phyloP scores from a whole-genome alignment of 2,113 vertebrate genomes.

The Kryptolebias marmoratus region DNA sequence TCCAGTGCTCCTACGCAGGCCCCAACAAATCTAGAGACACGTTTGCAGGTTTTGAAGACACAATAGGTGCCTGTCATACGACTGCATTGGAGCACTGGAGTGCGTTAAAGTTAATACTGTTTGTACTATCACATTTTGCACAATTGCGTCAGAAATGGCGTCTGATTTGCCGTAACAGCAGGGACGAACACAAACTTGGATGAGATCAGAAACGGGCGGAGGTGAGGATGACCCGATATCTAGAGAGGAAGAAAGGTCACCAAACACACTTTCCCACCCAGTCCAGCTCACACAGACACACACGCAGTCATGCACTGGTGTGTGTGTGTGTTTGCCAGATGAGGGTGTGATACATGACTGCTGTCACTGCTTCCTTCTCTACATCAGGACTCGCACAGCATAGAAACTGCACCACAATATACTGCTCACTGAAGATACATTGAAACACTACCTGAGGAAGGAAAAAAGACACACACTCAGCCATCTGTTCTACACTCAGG shows the following conservation, averaged over 20 bases:
- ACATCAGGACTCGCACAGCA: constrained; percentile 44
- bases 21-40: no score
- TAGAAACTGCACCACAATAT: constrained; percentile 42
- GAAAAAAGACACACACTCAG: neutral
- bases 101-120: no score
- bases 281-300: constrained; percentile 38
- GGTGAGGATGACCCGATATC: constrained; percentile 57
- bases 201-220: constrained; percentile 53
- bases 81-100: no score
- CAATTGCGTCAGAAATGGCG: neutral
- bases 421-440: constrained; percentile 21
- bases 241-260: constrained; percentile 71
- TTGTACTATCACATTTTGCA: neutral
- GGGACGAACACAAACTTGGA: constrained; percentile 18
- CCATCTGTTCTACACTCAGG: constrained; percentile 42
- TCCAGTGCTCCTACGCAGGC: no score
- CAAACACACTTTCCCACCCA: constrained; percentile 67
- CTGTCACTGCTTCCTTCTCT: constrained; percentile 64
- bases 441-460: constrained; percentile 45
- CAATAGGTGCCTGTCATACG: no score
- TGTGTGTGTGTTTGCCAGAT: constrained; percentile 53
- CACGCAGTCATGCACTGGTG: constrained; percentile 50
- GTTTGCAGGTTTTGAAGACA: no score
- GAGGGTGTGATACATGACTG: constrained; percentile 70
- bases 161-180: constrained; percentile 13